Base-by-base conservation (phyloP, 2,888 invertebrate species). In the Oligia strigilis region DNA sequence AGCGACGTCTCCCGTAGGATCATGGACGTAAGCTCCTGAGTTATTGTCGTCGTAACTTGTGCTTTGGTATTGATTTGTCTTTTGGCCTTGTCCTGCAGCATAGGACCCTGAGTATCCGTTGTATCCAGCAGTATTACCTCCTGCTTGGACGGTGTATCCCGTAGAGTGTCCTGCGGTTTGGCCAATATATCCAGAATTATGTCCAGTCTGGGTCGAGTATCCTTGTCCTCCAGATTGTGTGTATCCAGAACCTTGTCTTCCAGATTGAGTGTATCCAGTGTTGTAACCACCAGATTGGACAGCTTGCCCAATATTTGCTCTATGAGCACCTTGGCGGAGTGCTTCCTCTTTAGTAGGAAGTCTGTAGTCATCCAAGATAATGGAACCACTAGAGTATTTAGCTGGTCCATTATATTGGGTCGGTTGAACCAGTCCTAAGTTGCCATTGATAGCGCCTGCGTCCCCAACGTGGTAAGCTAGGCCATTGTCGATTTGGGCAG, bases 1-100 rank as follows among this genome's bases (percentile, higher is more conserved):
- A 3, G 96, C 97, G 64, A 94, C 92, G 80, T 97, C 97, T 55
- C 97, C 97, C 6, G 96, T 91, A 81, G 97, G 95, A 85, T 97
- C 97, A 84, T 97, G 97, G 5, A 96, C 92, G 86, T 97, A 97
- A 3, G 94, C 94, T n/a, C 97, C 97, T 29, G 96, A 94, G 74
- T 94, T 91, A 62, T 95, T 94, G 52, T 91, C 92, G n/a, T 95
- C 92, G 75, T 93, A 92, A 81, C 87, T 91, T 55, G 83, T 85
- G 62, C 88, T 92, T 86, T 94, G 92, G 73, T 93, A 93, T 64
- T 91, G 90, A 72, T 74, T 71, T 23, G 86, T 83, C 49, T 89
- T 89, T 72, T 91, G 90, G 19, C 89, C 82, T 58, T 85, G 72
- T 52, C 79, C 77, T 43, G 80, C 40, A 13, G 43, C 52, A 29